Evolutionary conservation across 1,140 invertebrate species (phyloP).

Genomic region (Conus betulinus): DNA sequence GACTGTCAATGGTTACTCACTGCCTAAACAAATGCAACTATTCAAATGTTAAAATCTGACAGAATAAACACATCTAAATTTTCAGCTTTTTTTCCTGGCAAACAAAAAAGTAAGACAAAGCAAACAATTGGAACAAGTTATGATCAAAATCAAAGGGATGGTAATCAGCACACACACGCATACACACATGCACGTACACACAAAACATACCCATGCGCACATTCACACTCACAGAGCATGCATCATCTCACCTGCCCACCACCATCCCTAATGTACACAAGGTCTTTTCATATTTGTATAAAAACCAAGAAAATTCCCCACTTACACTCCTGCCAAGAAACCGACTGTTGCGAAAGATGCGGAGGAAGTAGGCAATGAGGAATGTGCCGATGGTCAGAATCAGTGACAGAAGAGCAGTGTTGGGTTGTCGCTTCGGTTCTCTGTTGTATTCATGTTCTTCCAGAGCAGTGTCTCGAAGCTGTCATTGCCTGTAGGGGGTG

Average conservation of each 20-base stretch:
- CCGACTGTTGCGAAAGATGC: conserved; percentile 95
- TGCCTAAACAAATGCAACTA: too few species aligned
- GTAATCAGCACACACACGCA: too few species aligned
- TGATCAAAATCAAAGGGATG: too few species aligned
- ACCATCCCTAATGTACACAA: too few species aligned
- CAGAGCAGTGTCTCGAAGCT: neutral
- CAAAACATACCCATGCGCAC: neutral
- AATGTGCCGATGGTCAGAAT: conserved; percentile 96
- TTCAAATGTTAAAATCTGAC: too few species aligned
- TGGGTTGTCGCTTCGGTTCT: conserved; percentile 73
- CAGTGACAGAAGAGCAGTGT: conserved; percentile 94
- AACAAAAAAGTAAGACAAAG: too few species aligned
- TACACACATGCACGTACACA: neutral
- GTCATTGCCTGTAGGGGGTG: neutral
- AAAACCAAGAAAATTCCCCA: conserved; percentile 52
- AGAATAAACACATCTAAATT: too few species aligned
- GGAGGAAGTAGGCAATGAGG: conserved; percentile 92
- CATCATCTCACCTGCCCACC: too few species aligned
- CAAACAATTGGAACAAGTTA: too few species aligned
- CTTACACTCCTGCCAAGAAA: conserved; percentile 93
- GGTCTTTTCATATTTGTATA: neutral
- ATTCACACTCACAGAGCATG: neutral
- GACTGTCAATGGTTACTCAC: too few species aligned
- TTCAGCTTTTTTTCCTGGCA: too few species aligned
- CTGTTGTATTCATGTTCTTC: conserved; percentile 9